phyloP scores from a whole-genome alignment of 2,888 invertebrate species.

The Diaprepes abbreviatus region DNA sequence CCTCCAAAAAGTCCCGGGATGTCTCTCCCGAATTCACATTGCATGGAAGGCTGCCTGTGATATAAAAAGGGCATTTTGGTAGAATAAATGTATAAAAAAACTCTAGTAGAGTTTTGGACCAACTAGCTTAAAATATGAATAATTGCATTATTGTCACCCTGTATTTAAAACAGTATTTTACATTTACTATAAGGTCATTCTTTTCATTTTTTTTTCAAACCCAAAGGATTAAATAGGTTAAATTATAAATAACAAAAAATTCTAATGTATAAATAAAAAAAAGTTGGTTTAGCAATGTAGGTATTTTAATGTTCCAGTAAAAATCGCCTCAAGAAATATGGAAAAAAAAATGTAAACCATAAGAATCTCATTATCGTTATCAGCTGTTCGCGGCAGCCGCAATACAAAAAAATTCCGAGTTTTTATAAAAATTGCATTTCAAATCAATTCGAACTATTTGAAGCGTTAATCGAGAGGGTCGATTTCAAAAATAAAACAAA shows the following conservation, averaged over 20 bases:
- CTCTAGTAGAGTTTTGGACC: too few relatives aligned
- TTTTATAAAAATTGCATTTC: not conserved
- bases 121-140: too few relatives aligned
- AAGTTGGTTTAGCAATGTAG: too few relatives aligned
- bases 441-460: constrained; percentile 1
- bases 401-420: constrained; percentile 1
- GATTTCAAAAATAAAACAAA: constrained; percentile 30
- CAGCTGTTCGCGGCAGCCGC: constrained; percentile 28
- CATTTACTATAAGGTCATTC: too few relatives aligned
- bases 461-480: not conserved
- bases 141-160: too few relatives aligned
- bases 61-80: constrained; percentile 17
- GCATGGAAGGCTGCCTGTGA: constrained; percentile 65
- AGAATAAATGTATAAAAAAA: constrained; percentile 1
- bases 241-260: too few relatives aligned
- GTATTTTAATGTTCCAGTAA: not conserved
- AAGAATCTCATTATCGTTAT: constrained; percentile 33
- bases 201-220: too few relatives aligned
- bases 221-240: too few relatives aligned
- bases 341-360: constrained; percentile 11
- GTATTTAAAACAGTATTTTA: too few relatives aligned
- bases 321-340: not conserved
- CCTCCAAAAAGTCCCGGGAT: constrained; percentile 63
- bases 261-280: too few relatives aligned
- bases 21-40: constrained; percentile 64